These are phyloP conservation scores for Perca schrenkii DNA, from an alignment of 2,113 vertebrate genomes.

Conservation along the genomic window DNA sequence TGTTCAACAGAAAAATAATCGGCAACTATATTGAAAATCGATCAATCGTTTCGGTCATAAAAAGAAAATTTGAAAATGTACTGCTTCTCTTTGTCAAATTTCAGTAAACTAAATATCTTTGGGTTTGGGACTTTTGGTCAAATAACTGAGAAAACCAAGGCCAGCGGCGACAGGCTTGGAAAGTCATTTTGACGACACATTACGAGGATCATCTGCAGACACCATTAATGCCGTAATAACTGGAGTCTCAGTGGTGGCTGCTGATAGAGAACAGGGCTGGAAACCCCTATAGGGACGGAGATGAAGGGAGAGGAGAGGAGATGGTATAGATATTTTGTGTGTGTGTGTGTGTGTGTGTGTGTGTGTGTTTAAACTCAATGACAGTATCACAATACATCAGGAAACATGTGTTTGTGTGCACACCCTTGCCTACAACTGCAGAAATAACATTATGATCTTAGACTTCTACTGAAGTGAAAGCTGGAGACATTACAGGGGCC, in stretches of 20 bases:
- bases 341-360: slow-evolving; percentile 22
- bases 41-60: neutral
- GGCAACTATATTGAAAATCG: neutral
- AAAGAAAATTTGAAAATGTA: neutral
- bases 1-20: neutral
- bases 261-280: slow-evolving; percentile 35
- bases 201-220: slow-evolving; percentile 15
- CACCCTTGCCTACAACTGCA: neutral
- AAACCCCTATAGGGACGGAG: slow-evolving; percentile 11
- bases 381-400: slow-evolving; percentile 10
- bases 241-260: slow-evolving; percentile 11
- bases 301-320: slow-evolving; percentile 30
- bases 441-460: neutral
- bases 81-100: neutral
- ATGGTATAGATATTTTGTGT: slow-evolving; percentile 15
- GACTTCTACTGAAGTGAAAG: neutral
- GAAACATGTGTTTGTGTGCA: slow-evolving; percentile 28
- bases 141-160: slow-evolving; percentile 35
- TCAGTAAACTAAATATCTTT: neutral
- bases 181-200: slow-evolving; percentile 1
- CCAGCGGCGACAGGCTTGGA: slow-evolving; percentile 15
- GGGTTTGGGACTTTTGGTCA: neutral
- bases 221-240: slow-evolving; percentile 5
- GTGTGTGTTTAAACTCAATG: neutral
- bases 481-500: neutral